Evolutionary conservation across 2,888 invertebrate species (phyloP).

Genomic region (Melinaea marsaeus): DNA sequence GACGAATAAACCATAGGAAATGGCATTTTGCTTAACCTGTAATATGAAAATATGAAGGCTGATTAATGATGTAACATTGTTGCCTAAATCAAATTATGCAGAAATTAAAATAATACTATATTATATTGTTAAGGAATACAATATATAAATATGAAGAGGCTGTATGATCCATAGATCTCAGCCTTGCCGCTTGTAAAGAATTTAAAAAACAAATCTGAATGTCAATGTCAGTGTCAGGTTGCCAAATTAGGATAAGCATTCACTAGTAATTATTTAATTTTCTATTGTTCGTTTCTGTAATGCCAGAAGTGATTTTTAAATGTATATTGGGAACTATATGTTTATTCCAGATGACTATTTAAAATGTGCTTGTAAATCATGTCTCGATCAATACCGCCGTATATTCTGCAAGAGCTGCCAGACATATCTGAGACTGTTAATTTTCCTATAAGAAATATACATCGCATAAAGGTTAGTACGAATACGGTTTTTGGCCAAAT

Average conservation of each 20-base stretch:
- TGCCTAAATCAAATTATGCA: too few relatives aligned
- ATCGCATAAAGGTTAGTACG: constrained; percentile 83
- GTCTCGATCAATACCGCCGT: constrained; percentile 59
- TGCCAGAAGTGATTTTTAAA: not conserved
- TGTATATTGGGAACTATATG: not conserved
- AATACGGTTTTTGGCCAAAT: constrained; percentile 48
- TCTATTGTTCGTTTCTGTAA: not conserved
- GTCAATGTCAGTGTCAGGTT: constrained; percentile 7
- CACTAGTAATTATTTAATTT: too few relatives aligned
- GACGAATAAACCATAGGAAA: too few relatives aligned
- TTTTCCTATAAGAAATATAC: constrained; percentile 81
- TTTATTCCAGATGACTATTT: constrained; percentile 10
- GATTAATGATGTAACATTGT: too few relatives aligned
- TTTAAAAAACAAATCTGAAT: not conserved
- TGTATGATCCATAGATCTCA: too few relatives aligned
- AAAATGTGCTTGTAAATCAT: constrained; percentile 45
- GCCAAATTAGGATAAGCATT: not conserved
- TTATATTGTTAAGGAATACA: too few relatives aligned
- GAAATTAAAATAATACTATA: too few relatives aligned
- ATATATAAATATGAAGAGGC: too few relatives aligned
- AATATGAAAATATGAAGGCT: too few relatives aligned
- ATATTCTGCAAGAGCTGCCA: constrained; percentile 75
- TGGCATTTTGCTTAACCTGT: too few relatives aligned
- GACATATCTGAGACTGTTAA: constrained; percentile 79
- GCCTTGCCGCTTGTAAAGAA: too few relatives aligned